phyloP scores from a whole-genome alignment of 1,140 invertebrate genomes.

The Trichoplusia ni region DNA sequence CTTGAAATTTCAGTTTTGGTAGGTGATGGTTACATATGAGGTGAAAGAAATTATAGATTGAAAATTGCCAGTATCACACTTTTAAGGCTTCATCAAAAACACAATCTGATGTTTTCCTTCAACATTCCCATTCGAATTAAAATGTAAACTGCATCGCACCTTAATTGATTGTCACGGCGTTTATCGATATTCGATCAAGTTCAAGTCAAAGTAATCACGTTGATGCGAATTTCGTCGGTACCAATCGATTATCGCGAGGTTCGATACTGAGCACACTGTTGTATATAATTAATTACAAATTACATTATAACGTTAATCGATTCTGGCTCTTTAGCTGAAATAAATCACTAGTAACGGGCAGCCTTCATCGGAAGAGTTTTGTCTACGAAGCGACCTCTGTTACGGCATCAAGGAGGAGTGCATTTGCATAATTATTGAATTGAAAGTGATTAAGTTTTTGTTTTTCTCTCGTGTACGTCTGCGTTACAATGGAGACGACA shows the following conservation, averaged over 20 bases:
- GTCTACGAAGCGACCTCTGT: slow-evolving; percentile 15
- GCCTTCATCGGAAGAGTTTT: slow-evolving; percentile 12
- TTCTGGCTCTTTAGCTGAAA: not conserved
- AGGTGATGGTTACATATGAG: too few species aligned
- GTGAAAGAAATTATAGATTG: too few species aligned
- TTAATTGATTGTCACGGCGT: slow-evolving; percentile 21
- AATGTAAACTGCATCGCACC: slow-evolving; percentile 15
- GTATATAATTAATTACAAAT: slow-evolving; percentile 29
- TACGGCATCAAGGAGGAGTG: not conserved
- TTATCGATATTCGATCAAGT: slow-evolving; percentile 26
- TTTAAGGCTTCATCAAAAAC: too few species aligned
- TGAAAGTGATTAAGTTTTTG: slow-evolving; percentile 26
- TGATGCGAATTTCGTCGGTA: slow-evolving; percentile 30
- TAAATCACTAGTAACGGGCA: not conserved
- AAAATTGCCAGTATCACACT: too few species aligned
- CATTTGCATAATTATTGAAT: slow-evolving; percentile 29
- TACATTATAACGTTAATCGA: slow-evolving; percentile 7
- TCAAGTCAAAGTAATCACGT: slow-evolving; percentile 26
- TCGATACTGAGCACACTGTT: slow-evolving; percentile 3
- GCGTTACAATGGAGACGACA: not conserved
- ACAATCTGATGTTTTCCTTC: not conserved
- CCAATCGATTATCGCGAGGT: slow-evolving; percentile 19
- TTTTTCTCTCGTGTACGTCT: slow-evolving; percentile 8
- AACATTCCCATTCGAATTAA: not conserved
- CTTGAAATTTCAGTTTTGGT: not conserved